Conservation (phyloP, 2,888 invertebrate species). For the Stenchaetothrips biformis region DNA sequence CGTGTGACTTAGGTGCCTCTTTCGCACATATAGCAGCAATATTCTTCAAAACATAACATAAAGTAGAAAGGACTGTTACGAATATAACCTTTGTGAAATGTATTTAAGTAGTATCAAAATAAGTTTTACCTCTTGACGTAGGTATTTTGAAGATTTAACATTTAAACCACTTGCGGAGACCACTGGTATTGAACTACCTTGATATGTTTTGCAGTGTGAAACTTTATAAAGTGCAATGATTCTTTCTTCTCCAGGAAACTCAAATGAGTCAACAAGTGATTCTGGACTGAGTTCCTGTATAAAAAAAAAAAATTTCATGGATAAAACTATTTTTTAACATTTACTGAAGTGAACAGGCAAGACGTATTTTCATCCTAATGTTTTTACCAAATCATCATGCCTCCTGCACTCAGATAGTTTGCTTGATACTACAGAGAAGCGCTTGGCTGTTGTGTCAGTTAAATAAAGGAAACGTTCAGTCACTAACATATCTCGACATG, state of each 20-base stretch:
- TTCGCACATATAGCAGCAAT: neutral
- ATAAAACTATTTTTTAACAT: no score
- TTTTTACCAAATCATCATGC: constrained; percentile 48
- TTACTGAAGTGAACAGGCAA: neutral
- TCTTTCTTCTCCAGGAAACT: constrained; percentile 50
- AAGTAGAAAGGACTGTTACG: neutral
- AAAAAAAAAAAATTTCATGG: constrained; percentile 28
- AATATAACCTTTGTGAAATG: neutral
- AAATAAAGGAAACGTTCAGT: constrained; percentile 65
- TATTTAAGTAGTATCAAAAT: neutral
- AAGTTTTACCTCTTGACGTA: neutral
- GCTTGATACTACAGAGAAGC: constrained; percentile 53
- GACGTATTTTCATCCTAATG: neutral
- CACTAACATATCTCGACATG: constrained; percentile 57
- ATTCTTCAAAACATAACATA: neutral
- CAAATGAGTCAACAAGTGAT: constrained; percentile 54
- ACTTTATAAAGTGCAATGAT: constrained; percentile 50
- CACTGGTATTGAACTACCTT: neutral
- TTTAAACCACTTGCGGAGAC: neutral
- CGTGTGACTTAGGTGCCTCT: constrained; percentile 1
- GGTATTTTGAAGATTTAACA: neutral
- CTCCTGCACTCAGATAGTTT: constrained; percentile 53
- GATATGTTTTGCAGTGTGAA: constrained; percentile 44
- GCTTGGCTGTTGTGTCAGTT: constrained; percentile 50
- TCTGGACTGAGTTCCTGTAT: constrained; percentile 55